These are phyloP conservation scores for Phyllopteryx taeniolatus DNA, from an alignment of 2,113 vertebrate species.

Conservation along the genomic window DNA sequence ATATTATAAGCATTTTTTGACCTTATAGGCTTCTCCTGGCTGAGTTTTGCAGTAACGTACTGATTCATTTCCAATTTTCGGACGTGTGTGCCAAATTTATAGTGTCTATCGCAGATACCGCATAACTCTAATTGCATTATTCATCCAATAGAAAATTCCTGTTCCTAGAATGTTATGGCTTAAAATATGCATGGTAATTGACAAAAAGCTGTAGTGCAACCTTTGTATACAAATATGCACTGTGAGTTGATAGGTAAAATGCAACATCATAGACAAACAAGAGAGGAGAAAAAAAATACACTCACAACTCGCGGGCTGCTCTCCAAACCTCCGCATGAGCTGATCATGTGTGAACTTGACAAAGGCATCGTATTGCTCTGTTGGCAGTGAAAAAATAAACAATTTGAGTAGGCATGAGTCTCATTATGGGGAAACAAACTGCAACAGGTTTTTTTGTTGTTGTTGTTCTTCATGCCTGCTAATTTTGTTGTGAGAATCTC, in stretches of 20 bases:
- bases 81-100: too few species aligned
- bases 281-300: neutral
- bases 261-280: neutral
- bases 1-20: too few species aligned
- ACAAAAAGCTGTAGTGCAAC: too few species aligned
- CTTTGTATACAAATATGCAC: neutral
- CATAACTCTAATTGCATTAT: too few species aligned
- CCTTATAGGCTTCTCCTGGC: too few species aligned
- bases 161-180: too few species aligned
- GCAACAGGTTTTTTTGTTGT: neutral
- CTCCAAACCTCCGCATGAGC: constrained; percentile 96
- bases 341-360: constrained; percentile 99
- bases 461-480: constrained; percentile 76
- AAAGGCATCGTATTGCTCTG: constrained; percentile 98
- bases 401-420: neutral
- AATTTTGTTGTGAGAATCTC: constrained; percentile 96
- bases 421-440: neutral
- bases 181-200: too few species aligned
- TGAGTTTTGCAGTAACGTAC: too few species aligned
- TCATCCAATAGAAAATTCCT: too few species aligned
- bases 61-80: too few species aligned
- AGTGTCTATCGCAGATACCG: too few species aligned
- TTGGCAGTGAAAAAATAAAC: constrained; percentile 13
- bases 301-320: constrained; percentile 99
- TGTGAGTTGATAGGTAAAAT: neutral